Base-by-base conservation (phyloP, 1,140 invertebrate genomes). In the Frieseomelitta varia region DNA sequence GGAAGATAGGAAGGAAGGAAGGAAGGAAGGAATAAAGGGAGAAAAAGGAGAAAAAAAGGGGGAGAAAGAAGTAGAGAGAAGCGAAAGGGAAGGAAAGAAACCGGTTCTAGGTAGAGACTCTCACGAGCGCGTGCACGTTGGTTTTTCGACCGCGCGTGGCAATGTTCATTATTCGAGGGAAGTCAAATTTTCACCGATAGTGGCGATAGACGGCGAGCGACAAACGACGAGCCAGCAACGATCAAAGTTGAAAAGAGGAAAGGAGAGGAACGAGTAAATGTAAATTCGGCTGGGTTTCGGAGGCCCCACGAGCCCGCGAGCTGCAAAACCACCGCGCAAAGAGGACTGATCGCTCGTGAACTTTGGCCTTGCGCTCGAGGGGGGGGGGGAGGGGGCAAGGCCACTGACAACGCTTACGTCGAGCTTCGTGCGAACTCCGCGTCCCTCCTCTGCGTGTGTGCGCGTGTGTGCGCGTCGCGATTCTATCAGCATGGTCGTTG, bases 361-460 rank as follows among this genome's bases (percentile, higher is more conserved):
- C 92, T 92, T 84, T 92, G 87, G 79, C 91, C 90, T 93, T 91
- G 92, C 74, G 80, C 87, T 85, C 84, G 84, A 88, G 88, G 89
- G 58, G n/a, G n/a, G n/a, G n/a, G n/a, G 34, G 53, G 17, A 55
- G 53, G 53, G 63, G 85, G 85, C 91, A 93, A 93, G 92, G 91
- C 84, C 89, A 92, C 79, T 78, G 78, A 58, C 67, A 74, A 73
- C 79, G 79, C 77, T 47, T 47, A 47, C 39, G 39, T 47, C 58
- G 24, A 61, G 58, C 24, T 61, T 77, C 53, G 27, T 79, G 30
- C 79, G 81, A 75, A 61, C 68, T 47, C 39, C 10, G 21, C 21
- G 34, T 47, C 11, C 30, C 30, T 21, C 56, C 14, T 2, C 4
- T 12, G 11, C 14, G 27, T 10, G 6, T 61, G 58, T 24, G 58